Evolutionary conservation across 2,888 invertebrate species (phyloP).

Genomic region (Anthophora plumipes): DNA sequence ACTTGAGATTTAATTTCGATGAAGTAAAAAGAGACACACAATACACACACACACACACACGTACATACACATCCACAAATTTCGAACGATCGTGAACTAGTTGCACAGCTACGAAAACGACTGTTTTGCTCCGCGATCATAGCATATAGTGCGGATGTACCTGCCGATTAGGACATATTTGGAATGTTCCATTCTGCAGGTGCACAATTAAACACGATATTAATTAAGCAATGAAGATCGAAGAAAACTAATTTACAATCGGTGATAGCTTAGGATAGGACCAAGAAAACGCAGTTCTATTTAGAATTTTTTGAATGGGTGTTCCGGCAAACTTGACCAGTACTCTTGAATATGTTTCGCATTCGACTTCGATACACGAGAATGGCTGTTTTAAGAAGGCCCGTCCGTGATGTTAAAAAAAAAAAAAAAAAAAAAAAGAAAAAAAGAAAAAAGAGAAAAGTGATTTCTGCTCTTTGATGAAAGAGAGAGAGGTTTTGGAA

Average conservation of each 20-base stretch:
- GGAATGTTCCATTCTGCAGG: conserved; percentile 66
- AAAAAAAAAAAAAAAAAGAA: too few species aligned
- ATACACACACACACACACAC: too few species aligned
- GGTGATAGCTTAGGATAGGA: conserved; percentile 74
- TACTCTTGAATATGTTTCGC: conserved; percentile 60
- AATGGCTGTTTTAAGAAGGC: not conserved
- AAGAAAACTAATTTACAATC: conserved; percentile 77
- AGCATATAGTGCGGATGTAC: conserved; percentile 67
- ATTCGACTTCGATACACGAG: conserved; percentile 31
- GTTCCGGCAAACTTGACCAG: conserved; percentile 69
- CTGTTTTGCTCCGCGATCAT: conserved; percentile 75
- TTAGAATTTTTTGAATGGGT: conserved; percentile 68
- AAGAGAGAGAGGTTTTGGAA: conserved; percentile 30
- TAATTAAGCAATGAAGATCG: conserved; percentile 78
- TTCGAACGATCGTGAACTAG: conserved; percentile 22
- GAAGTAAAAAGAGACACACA: conserved; percentile 27
- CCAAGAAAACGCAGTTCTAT: conserved; percentile 72
- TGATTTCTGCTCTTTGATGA: conserved; percentile 18
- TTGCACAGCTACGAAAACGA: conserved; percentile 63
- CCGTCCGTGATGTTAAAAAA: not conserved
- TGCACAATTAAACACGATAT: conserved; percentile 74
- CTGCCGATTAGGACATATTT: conserved; percentile 63
- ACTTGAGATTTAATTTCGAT: conserved; percentile 36
- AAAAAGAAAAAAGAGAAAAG: too few species aligned
- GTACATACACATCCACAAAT: conserved; percentile 14